These are phyloP conservation scores for Alosa sapidissima DNA, from an alignment of 2,797 vertebrate species.

Conservation along the genomic window DNA sequence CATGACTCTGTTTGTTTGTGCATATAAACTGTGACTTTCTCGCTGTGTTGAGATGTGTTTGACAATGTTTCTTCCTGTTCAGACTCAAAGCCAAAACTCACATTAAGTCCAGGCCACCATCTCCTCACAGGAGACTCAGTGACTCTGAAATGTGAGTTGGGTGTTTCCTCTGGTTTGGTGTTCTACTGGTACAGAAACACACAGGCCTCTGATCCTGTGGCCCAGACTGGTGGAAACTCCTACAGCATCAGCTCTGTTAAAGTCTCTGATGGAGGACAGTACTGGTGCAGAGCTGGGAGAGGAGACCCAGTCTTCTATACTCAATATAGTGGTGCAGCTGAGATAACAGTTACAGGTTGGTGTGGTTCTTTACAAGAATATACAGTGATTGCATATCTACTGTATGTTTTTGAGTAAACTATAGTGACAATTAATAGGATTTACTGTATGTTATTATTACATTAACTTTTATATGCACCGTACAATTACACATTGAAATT, in stretches of 20 bases:
- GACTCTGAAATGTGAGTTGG: slow-evolving; percentile 23
- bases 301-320: no score
- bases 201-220: no score
- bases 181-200: slow-evolving; percentile 24
- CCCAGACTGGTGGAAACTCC: not conserved
- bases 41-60: no score
- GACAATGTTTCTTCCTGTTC: not conserved
- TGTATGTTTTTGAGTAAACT: no score
- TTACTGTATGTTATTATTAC: no score
- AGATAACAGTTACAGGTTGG: not conserved
- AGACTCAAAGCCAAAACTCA: not conserved
- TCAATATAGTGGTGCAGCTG: not conserved
- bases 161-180: slow-evolving; percentile 9
- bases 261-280: slow-evolving; percentile 10
- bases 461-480: no score
- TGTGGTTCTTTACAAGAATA: not conserved
- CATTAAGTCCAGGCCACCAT: not conserved
- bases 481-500: no score
- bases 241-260: slow-evolving; percentile 27
- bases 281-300: not conserved
- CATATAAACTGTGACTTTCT: no score
- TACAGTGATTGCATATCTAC: no score
- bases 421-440: no score
- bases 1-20: no score
- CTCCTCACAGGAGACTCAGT: slow-evolving; percentile 1